Base-by-base conservation (phyloP, 1,140 invertebrate species). In the Philotrypesis tridentata region DNA sequence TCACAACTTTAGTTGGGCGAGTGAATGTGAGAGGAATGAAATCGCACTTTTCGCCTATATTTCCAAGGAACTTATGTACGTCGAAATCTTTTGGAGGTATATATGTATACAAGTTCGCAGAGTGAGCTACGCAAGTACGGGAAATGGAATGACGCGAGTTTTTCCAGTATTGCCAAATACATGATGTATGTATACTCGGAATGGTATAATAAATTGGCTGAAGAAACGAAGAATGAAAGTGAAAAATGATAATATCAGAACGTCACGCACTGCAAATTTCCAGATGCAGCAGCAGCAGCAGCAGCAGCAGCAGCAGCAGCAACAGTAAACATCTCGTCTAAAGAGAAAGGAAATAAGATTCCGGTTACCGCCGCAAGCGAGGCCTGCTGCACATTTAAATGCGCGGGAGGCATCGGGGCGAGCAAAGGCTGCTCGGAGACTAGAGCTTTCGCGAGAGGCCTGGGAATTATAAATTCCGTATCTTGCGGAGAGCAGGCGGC, bases 301-400 rank as follows among this genome's bases (percentile, higher is more conserved):
- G 40, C 43, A 48, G 12, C 12, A 48, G 43, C 14, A 17, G 12
- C 48, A 14, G 40, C 17, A 55, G 48, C 21, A 17, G 48, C 1
- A 17, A 17, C 7, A n/a, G 48, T 55, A 55, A 55, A 55, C 48
- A 55, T 55, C 48, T 55, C 7, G 17, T 14, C 48, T n/a, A 55
- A 55, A 55, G 48, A 55, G 48, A 55, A 55, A 55, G 21, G 48
- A 55, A 55, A 55, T 55, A 55, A 55, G 48, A 55, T 6, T 55
- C 48, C 63, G 31, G 9, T 63, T 33, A 4, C 21, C 29, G 27
- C 40, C 21, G 17, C 1, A 14, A 67, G 65, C 25, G 7, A 78
- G 11, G 14, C 65, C 63, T 70, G 76, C 6, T 21, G 27, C 76
- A 70, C 40, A 79, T 79, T 55, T 55, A 55, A 70, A 79, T 33